Percentiles rank a stretch among this genome's conserved stretches.
phyloP scores from a whole-genome alignment of 2,113 vertebrate species.

The Barnardius zonarius region DNA sequence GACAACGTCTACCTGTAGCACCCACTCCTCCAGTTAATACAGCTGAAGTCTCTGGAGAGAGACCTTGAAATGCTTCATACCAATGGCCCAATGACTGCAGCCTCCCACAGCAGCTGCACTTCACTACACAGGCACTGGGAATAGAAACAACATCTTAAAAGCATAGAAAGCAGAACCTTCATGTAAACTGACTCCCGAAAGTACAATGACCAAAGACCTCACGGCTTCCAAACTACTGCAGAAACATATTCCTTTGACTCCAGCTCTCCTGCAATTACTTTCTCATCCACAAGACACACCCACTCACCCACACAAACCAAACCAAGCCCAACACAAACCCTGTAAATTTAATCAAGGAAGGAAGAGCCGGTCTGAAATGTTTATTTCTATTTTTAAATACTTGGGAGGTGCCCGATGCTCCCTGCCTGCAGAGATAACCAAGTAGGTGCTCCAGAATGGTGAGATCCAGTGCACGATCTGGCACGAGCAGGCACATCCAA shows the following conservation, averaged over 20 bases:
- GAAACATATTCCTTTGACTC: neutral
- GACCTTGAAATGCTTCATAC: neutral
- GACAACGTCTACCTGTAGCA: neutral
- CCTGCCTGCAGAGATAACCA: neutral
- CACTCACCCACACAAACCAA: slow-evolving; percentile 52
- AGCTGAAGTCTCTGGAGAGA: neutral
- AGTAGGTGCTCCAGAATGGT: slow-evolving; percentile 2
- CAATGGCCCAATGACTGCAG: neutral
- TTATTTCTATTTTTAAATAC: slow-evolving; percentile 63
- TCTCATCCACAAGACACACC: slow-evolving; percentile 39
- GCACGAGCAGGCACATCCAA: neutral
- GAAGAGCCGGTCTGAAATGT: slow-evolving; percentile 8
- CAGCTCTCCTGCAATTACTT: neutral
- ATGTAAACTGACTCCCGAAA: neutral
- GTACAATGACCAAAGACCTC: neutral
- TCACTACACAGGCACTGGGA: neutral
- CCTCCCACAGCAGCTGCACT: neutral
- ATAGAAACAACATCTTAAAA: neutral
- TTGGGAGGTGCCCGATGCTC: slow-evolving; percentile 30
- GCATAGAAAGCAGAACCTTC: neutral
- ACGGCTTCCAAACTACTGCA: neutral
- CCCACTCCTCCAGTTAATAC: neutral
- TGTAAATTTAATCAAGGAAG: slow-evolving; percentile 44
- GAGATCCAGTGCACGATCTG: slow-evolving; percentile 10
- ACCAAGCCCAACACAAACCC: slow-evolving; percentile 31